Base-by-base conservation (phyloP, 2,113 vertebrate species). In the Gavialis gangeticus region DNA sequence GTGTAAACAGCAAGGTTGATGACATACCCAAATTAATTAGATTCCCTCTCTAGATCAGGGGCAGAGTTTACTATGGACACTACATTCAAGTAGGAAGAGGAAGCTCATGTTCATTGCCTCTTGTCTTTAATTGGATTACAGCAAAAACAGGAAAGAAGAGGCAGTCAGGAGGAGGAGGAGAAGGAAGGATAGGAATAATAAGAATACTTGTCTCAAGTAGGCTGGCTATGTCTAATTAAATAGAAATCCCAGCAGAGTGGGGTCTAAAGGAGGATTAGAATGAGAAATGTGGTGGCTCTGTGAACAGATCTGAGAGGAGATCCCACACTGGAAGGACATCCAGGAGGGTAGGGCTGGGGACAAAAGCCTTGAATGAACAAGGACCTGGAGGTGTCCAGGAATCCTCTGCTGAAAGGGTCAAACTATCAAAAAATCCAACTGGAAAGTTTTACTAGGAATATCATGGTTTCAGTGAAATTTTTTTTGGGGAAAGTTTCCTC, bases 161-260 rank as follows among this genome's bases (percentile, higher is more conserved):
- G 59, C 46, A 46, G 46, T 46, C 46, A 46, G 12, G 21, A 59
- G 56, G 10, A 4, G 60, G 16, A 28, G 5, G 55, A 82, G 13
- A 37, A 27, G 12, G 25, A 62, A n/a, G 27, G 3, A 57, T 4
- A 18, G 46, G 64, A n/a, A 16, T 64, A 25, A 64, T 67, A 19
- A 60, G n/a, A 63, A 37, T 64, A 89, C 58, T 37, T 73, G 46
- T 46, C 46, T 46, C 3, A 37, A 46, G 34, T 24, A 73, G 69
- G 21, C 30, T 73, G 24, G 69, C 21, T 73, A 46, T 21, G 12
- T 25, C 5, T 12, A 46, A 10, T 75, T 28, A 0, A 0, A 73
- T 46, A 19, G 69, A 69, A 82, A 69, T 81, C 75, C 19, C 67
- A 1, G 1, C 57, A 30, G 34, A 56, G 54, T 28, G 34, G 59